Conservation (phyloP, 2,888 invertebrate genomes). For the Tupiocoris notatus region DNA sequence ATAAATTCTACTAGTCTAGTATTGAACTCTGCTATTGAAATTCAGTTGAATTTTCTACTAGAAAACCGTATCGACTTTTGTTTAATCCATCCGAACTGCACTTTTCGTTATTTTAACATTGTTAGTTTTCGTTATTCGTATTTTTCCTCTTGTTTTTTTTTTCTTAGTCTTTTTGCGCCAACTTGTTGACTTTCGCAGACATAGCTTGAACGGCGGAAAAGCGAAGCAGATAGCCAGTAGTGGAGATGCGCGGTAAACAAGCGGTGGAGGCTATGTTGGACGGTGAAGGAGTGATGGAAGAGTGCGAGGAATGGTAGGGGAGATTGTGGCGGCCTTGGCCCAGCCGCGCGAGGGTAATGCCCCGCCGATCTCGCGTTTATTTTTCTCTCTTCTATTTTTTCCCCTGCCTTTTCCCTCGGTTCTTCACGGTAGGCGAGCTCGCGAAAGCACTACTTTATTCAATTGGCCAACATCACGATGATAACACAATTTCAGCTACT, state of each 20-base stretch:
- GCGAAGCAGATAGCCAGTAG: not conserved
- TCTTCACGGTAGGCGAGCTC: not conserved
- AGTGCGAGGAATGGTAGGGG: conserved; percentile 14
- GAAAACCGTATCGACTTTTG: too few relatives aligned
- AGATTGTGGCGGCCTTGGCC: conserved; percentile 18
- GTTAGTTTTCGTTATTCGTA: too few relatives aligned
- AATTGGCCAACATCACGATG: not conserved
- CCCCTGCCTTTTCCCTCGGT: not conserved
- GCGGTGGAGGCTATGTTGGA: conserved; percentile 11
- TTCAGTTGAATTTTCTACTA: too few relatives aligned
- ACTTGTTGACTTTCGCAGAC: not conserved
- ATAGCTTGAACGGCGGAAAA: not conserved
- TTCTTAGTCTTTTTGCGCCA: not conserved
- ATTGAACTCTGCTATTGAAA: too few relatives aligned
- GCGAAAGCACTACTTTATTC: not conserved
- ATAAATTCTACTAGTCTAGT: too few relatives aligned
- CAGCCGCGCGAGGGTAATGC: not conserved
- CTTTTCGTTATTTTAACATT: too few relatives aligned
- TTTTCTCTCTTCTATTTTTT: not conserved
- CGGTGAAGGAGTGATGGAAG: not conserved
- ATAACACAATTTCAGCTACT: too few relatives aligned
- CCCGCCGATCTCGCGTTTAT: not conserved
- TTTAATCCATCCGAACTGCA: too few relatives aligned
- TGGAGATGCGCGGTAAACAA: not conserved
- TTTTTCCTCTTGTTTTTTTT: not conserved